Conservation (phyloP, 1,140 invertebrate species). For the Cherax destructor region DNA sequence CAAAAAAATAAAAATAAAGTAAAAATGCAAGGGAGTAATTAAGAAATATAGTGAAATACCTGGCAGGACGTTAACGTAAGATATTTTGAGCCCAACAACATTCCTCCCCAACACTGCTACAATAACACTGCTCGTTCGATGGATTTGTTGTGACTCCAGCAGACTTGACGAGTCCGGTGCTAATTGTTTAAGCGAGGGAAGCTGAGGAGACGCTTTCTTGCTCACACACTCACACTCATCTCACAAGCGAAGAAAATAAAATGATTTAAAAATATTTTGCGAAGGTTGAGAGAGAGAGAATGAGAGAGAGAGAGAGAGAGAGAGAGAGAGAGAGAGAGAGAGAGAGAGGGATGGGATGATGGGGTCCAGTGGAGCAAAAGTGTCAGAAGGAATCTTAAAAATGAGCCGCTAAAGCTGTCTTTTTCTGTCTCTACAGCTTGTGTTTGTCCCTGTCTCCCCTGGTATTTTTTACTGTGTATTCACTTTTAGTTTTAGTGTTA, state of each 20-base stretch:
- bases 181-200: slow-evolving; percentile 55
- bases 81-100: slow-evolving; percentile 30
- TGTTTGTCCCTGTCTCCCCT: too few species aligned
- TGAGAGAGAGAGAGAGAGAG: not conserved
- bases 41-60: slow-evolving; percentile 46
- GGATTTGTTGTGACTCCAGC: slow-evolving; percentile 50
- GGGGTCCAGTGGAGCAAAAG: not conserved
- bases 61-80: slow-evolving; percentile 22
- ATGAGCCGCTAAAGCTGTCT: not conserved
- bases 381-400: not conserved
- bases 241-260: slow-evolving; percentile 24
- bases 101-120: slow-evolving; percentile 32
- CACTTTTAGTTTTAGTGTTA: too few species aligned
- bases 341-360: too few species aligned
- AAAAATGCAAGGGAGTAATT: slow-evolving; percentile 41
- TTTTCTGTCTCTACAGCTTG: not conserved
- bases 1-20: not conserved
- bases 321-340: not conserved
- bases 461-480: too few species aligned
- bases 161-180: slow-evolving; percentile 27
- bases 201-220: not conserved
- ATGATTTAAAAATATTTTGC: not conserved
- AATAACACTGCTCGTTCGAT: slow-evolving; percentile 46
- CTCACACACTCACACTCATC: slow-evolving; percentile 25
- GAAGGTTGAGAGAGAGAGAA: not conserved